Evolutionary conservation across 2,113 vertebrate genomes (phyloP), one percentile per base, ranked within the genome.

Genomic region (Pollimyrus isidori): DNA sequence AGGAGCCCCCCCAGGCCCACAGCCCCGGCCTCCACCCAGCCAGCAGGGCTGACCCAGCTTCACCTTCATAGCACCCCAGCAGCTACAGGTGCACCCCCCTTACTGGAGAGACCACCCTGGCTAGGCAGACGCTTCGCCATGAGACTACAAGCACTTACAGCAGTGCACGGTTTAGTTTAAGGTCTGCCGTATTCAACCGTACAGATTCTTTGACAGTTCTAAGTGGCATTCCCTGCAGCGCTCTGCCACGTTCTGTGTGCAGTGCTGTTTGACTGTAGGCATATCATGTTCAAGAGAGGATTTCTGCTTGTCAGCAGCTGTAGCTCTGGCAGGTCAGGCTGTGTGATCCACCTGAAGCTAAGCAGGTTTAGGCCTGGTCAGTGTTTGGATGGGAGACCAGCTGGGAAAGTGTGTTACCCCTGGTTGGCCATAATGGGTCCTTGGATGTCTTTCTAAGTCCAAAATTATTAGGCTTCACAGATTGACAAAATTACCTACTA

Each of bases 251-350:
- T 83, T 23, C 80, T 62, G 56, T 0, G 3, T n/a, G 7, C 0
- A 2, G n/a, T 26, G 62, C n/a, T 26, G n/a, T 7, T 3, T 10
- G 62, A 65, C 88, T 90, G 5, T 91, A 91, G 93, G 93, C 93
- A 92, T 93, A 93, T 89, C 92, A n/a, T 62, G 23, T n/a, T n/a
- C 21, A 62, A 92, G 91, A 93, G 62, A 93, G 93, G 89, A 93
- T 92, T 91, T 91, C 2, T n/a, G 1, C 2, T n/a, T 62, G 56
- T 9, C 23, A 62, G 23, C 23, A 62, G 56, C 56, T 2, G 3
- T 9, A n/a, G 56, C 7, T 7, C 21, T 2, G 23, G 21, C 7
- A 9, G 6, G 0, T 0, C 19, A 21, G 19, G 5, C 19, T 56
- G 19, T 19, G 19, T 56, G 6, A 23, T 0, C 1, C 4, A 1